These are phyloP conservation scores for Panurus biarmicus DNA, from an alignment of 2,113 vertebrate species.

Conservation along the genomic window DNA sequence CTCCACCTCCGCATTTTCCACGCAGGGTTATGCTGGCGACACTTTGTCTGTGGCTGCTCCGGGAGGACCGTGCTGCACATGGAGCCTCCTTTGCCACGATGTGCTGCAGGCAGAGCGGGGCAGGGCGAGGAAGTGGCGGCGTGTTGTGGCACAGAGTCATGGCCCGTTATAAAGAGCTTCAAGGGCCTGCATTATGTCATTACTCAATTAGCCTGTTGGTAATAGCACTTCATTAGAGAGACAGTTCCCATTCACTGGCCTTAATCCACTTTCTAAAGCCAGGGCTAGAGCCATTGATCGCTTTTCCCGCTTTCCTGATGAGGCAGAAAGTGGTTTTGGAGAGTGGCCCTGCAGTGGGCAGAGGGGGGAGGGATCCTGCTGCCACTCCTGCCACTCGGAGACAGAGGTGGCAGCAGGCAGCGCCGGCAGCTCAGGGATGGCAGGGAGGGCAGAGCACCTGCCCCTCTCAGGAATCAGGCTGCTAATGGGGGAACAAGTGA, in stretches of 20 bases:
- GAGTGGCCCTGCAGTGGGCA: rapidly evolving
- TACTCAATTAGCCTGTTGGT: slow-evolving; percentile 66
- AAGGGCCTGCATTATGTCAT: slow-evolving; percentile 63
- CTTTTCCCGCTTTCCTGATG: not conserved
- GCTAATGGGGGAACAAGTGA: rapidly evolving
- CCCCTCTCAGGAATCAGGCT: not conserved
- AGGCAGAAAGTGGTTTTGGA: not conserved
- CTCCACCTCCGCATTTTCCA: slow-evolving; percentile 78
- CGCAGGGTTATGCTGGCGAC: slow-evolving; percentile 78
- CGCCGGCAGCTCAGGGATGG: rapidly evolving
- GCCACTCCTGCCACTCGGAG: not conserved
- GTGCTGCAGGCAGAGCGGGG: slow-evolving; percentile 48
- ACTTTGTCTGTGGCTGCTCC: slow-evolving; percentile 71
- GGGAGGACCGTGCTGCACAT: slow-evolving; percentile 45
- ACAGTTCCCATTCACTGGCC: slow-evolving; percentile 53
- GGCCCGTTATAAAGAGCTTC: slow-evolving; percentile 22
- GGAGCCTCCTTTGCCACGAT: slow-evolving; percentile 34
- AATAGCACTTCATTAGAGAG: slow-evolving; percentile 67
- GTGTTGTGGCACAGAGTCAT: slow-evolving; percentile 27
- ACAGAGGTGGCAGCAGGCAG: not conserved
- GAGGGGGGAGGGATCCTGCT: not conserved
- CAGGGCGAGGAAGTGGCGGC: not conserved
- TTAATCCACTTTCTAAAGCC: slow-evolving; percentile 57
- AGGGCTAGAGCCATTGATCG: not conserved
- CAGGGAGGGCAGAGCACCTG: not conserved